These are phyloP conservation scores for Anolis carolinensis DNA, from an alignment of 2,113 vertebrate species.

Conservation along the genomic window DNA sequence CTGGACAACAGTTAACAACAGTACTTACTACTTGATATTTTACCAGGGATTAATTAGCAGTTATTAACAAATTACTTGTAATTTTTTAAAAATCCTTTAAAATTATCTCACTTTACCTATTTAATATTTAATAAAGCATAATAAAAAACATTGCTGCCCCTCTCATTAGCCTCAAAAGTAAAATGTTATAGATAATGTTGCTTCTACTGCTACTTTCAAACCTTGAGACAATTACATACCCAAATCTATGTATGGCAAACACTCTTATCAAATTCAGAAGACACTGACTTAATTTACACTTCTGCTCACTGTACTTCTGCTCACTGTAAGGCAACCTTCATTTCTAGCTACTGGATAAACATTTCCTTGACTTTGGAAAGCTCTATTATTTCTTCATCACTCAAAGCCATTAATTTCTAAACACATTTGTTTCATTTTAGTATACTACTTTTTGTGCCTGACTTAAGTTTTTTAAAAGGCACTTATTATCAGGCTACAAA, in stretches of 20 bases:
- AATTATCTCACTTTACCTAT: too few relatives aligned
- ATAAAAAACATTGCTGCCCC: too few relatives aligned
- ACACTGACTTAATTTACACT: not conserved
- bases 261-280: not conserved
- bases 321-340: not conserved
- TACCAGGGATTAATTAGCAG: too few relatives aligned
- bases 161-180: too few relatives aligned
- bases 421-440: not conserved
- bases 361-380: not conserved
- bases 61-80: too few relatives aligned
- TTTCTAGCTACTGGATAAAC: not conserved
- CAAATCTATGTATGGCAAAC: not conserved
- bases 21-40: too few relatives aligned
- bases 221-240: not conserved
- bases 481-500: not conserved
- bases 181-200: too few relatives aligned
- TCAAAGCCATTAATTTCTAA: not conserved
- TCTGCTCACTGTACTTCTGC: not conserved
- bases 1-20: too few relatives aligned
- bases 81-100: too few relatives aligned
- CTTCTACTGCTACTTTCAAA: not conserved
- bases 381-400: not conserved
- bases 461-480: not conserved
- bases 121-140: too few relatives aligned
- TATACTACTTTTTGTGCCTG: not conserved